These are phyloP conservation scores for Hemiprocne comata DNA, from an alignment of 2,113 vertebrate genomes.

Conservation along the genomic window DNA sequence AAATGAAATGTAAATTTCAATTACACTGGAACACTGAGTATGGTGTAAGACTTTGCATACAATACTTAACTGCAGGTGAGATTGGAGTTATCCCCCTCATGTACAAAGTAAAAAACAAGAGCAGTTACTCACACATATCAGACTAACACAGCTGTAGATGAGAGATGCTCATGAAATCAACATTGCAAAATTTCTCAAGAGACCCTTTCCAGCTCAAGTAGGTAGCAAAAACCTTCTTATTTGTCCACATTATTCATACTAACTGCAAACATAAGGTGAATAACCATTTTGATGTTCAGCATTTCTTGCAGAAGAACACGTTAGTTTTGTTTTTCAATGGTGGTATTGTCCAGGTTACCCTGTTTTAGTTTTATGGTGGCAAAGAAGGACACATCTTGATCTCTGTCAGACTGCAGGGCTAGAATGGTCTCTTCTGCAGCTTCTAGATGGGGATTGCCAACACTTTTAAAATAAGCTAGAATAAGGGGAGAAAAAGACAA, in stretches of 20 bases:
- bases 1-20: neutral
- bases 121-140: neutral
- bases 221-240: neutral
- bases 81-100: neutral
- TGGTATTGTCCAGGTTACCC: slow-evolving; percentile 69
- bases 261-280: rapidly evolving
- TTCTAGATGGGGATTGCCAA: slow-evolving; percentile 86
- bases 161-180: neutral
- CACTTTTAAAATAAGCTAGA: slow-evolving; percentile 88
- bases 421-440: slow-evolving; percentile 86
- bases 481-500: neutral
- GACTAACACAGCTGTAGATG: neutral
- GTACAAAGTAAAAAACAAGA: neutral
- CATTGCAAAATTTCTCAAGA: neutral
- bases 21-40: neutral
- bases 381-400: slow-evolving; percentile 90
- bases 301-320: neutral
- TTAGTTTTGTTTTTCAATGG: slow-evolving; percentile 50
- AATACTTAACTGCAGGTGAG: neutral
- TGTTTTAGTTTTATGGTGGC: slow-evolving; percentile 83
- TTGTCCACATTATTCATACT: neutral
- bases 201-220: neutral
- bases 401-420: slow-evolving; percentile 85
- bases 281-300: neutral
- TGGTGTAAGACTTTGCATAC: neutral